These are phyloP conservation scores for Bombus affinis DNA, from an alignment of 1,140 invertebrate species.

Conservation along the genomic window DNA sequence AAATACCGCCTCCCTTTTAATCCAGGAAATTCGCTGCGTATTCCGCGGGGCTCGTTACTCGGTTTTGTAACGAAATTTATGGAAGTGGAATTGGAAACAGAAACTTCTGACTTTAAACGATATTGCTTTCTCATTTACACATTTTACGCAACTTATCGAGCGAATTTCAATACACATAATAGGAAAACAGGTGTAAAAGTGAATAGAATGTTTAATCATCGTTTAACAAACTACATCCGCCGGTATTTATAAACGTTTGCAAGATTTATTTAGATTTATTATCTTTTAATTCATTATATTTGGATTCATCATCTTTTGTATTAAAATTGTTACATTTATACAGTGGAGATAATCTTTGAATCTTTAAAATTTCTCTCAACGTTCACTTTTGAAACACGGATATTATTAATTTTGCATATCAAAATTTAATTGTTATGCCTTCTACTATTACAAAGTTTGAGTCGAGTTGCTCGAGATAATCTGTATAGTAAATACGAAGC, in stretches of 20 bases:
- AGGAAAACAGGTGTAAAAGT: neutral
- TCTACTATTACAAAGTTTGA: neutral
- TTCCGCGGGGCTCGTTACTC: neutral
- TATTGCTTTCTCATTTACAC: constrained; percentile 22
- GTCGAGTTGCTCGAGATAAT: neutral
- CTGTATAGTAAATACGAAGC: neutral
- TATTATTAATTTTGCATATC: no score
- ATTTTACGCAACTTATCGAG: constrained; percentile 8
- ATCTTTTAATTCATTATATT: no score
- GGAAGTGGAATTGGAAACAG: constrained; percentile 10
- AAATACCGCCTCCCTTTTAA: neutral
- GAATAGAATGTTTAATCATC: neutral
- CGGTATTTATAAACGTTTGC: neutral
- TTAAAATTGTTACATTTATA: no score
- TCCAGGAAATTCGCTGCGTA: neutral
- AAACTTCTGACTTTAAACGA: constrained; percentile 15
- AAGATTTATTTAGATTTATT: neutral
- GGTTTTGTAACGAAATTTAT: constrained; percentile 24
- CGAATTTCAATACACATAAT: neutral
- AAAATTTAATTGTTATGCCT: neutral
- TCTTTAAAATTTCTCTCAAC: no score
- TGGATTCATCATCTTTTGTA: no score
- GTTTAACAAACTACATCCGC: neutral
- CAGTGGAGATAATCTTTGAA: no score
- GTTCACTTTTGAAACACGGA: no score